Conservation (phyloP, 2,113 vertebrate species). For the Nicator chloris region DNA sequence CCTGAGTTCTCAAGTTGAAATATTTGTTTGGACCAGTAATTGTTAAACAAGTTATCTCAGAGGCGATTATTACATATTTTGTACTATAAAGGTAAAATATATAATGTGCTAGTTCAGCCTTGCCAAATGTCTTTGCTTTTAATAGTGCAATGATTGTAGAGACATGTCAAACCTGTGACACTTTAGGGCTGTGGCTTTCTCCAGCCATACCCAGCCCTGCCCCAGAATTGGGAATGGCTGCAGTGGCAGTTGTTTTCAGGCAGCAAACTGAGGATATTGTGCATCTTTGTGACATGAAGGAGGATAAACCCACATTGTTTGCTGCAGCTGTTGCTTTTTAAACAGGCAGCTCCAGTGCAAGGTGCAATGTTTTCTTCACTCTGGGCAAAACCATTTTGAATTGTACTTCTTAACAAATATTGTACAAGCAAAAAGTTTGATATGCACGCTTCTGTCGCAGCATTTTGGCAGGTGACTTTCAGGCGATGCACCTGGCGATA, state of each 20-base stretch:
- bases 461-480: conserved; percentile 54
- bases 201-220: background rate
- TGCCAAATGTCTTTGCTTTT: conserved; percentile 55
- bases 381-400: conserved; percentile 56
- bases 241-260: conserved; percentile 8
- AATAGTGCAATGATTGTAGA: conserved; percentile 58
- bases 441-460: conserved; percentile 42
- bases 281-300: conserved; percentile 11
- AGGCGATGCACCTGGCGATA: conserved; percentile 30
- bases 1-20: conserved; percentile 24
- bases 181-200: conserved; percentile 63
- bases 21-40: conserved; percentile 56
- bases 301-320: background rate
- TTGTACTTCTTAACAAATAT: conserved; percentile 48
- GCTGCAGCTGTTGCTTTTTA: conserved; percentile 10
- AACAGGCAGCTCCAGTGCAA: conserved; percentile 5
- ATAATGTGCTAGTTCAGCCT: conserved; percentile 55
- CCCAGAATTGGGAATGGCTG: background rate
- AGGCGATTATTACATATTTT: conserved; percentile 43
- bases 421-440: conserved; percentile 47
- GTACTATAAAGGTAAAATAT: conserved; percentile 47
- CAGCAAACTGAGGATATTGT: background rate
- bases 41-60: conserved; percentile 44
- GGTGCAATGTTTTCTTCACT: conserved; percentile 46
- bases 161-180: conserved; percentile 42